Conservation (phyloP, 2,113 vertebrate species). For the Psephotus haematonotus region DNA sequence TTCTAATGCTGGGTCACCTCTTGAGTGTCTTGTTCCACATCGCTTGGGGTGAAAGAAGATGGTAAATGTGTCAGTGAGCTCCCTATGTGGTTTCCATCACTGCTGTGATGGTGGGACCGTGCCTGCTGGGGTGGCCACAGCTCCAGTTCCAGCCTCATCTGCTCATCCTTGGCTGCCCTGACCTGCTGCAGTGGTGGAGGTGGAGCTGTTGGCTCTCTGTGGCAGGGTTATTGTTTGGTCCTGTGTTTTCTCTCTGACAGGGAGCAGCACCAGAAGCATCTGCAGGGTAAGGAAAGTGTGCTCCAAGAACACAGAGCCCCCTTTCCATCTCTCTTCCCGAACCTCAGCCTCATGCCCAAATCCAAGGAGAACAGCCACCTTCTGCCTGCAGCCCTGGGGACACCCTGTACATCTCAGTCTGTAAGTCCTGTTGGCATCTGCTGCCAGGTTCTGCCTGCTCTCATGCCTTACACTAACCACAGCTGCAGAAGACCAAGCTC, state of each 20-base stretch:
- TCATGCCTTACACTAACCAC: background rate
- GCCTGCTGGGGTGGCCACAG: background rate
- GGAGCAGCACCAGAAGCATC: background rate
- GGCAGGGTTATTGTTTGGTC: background rate
- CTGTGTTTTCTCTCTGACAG: background rate
- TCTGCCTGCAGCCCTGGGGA: background rate
- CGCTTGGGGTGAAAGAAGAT: background rate
- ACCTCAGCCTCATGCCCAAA: background rate
- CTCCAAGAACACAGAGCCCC: background rate
- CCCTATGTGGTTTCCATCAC: background rate
- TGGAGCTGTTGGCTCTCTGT: background rate
- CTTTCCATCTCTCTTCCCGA: background rate
- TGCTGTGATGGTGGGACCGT: rapidly evolving
- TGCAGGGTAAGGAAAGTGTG: background rate
- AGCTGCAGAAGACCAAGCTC: background rate
- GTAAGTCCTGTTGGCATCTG: background rate
- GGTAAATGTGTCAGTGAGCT: background rate
- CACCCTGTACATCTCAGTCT: background rate
- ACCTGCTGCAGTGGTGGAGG: background rate
- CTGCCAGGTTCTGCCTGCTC: background rate
- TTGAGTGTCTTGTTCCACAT: background rate
- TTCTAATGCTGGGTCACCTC: background rate
- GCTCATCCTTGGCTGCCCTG: background rate
- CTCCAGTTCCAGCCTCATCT: background rate
- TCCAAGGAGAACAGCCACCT: background rate